A percentile compares a stretch with the other conserved stretches of the same genome.
Conservation (phyloP, 2,888 invertebrate species). For the Podabrus alpinus region DNA sequence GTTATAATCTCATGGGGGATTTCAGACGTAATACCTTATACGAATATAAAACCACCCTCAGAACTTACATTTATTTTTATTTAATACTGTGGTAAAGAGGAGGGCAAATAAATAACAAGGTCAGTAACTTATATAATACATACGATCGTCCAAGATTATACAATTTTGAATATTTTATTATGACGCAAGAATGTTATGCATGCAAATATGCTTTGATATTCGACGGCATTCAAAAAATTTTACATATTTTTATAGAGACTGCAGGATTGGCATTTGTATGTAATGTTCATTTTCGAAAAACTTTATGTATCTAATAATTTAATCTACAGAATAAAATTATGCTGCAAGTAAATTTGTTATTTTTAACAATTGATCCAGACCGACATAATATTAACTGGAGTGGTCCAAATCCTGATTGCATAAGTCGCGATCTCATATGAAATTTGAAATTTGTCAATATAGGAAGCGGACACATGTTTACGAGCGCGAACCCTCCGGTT, state of each 20-base stretch:
- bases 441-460: constrained; percentile 47
- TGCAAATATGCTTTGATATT: constrained; percentile 13
- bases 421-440: constrained; percentile 35
- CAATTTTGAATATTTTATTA: constrained; percentile 14
- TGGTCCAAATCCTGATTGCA: constrained; percentile 12
- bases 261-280: constrained; percentile 5
- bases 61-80: constrained; percentile 25
- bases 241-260: constrained; percentile 11
- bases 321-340: background rate
- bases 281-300: background rate
- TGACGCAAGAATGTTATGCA: constrained; percentile 14
- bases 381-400: background rate
- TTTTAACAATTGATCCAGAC: background rate
- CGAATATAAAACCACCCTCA: constrained; percentile 15
- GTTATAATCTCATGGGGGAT: constrained; percentile 21
- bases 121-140: constrained; percentile 19
- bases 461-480: constrained; percentile 48
- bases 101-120: constrained; percentile 4
- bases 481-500: constrained; percentile 47
- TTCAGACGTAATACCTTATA: constrained; percentile 23
- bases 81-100: constrained; percentile 12
- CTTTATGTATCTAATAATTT: background rate
- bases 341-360: background rate
- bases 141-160: constrained; percentile 9
- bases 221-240: constrained; percentile 11